Base-by-base conservation (phyloP, 2,888 invertebrate species). In the Xanthostigma xanthostigma region DNA sequence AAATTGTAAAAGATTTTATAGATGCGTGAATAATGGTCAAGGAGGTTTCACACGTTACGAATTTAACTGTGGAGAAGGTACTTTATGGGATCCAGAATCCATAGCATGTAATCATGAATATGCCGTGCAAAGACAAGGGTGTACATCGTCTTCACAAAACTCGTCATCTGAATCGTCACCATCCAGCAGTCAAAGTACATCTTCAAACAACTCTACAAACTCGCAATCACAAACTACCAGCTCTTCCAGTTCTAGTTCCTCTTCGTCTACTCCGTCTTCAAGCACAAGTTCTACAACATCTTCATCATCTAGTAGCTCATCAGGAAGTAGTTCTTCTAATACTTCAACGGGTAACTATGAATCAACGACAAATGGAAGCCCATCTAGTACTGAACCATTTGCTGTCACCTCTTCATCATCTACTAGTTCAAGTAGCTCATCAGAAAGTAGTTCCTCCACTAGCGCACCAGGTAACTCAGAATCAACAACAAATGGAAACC, bases 21-120 rank as follows among this genome's bases (percentile, higher is more conserved):
- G 63, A 53, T 64, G 60, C 41, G 60, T 59, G 17, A 54, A 56
- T 50, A 55, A 55, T 36, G 51, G 57, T 56, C 48, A 54, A 53
- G 34, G 43, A 52, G n/a, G 41, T 45, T 47, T 42, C 27, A 50
- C 36, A 17, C 35, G 39, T 9, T 81, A 73, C 60, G 71, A 79
- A 58, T 83, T 82, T 60, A 73, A 75, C 41, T 84, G 84, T 58
- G 73, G 76, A 11, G 74, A 75, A 51, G 82, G 82, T 36, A 84
- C 84, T 1, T 80, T 84, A 54, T 84, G 80, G 72, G 84, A 84
- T 65, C 76, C 79, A 33, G 71, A 73, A 44, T 61, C 81, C 44
- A 73, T 73, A 53, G 76, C 78, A 3, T 84, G 84, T 60, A 84
- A 84, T 62, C 70, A 80, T 57, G 74, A 76, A 54, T 74, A 76